Base-by-base conservation (phyloP, 2,888 invertebrate species). In the Flabesymbios commensalis region DNA sequence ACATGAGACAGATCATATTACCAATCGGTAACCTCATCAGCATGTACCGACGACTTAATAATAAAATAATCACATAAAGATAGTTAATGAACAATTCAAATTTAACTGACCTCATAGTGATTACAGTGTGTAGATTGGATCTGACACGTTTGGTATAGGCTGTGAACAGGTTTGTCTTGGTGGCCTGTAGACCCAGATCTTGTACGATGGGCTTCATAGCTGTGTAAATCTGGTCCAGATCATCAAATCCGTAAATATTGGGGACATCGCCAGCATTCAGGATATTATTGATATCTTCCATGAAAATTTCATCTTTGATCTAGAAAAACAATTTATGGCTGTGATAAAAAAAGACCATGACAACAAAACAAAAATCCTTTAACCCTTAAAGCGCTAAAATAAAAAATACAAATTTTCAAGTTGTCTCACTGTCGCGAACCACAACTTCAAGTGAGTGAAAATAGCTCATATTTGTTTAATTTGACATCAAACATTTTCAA, bases 171-270 rank as follows among this genome's bases (percentile, higher is more conserved):
- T 83, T 83, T 2, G 92, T 90, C 75, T 90, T 92, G 14, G 92
- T 93, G 0, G 92, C 88, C 0, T 88, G 86, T 22, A 92, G 80
- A 61, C 90, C 52, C 1, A 87, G 78, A 81, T 92, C 92, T 76
- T 90, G 88, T 0, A 91, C 88, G 0, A 88, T 86, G 52, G 90
- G 90, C 47, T 90, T 89, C 84, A 90, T 90, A 0, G 87, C 85
- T 73, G 88, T 87, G 82, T 85, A 90, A 65, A 91, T 90, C 74
- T 85, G 86, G 69, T 83, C 83, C 63, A 77, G 71, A 56, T 83
- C 83, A 56, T 83, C 83, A 64, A 78, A 68, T 3, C 70, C 74
- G 59, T 83, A 83, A 51, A 84, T 78, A 66, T 84, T 83, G 17
- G 83, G 83, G 39, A 83, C 83, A 69, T 83, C 83, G 19, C 83